Percentiles rank a stretch among this genome's conserved stretches.
Conservation (phyloP, 1,140 invertebrate genomes). For the Lepidotrigona ventralis region DNA sequence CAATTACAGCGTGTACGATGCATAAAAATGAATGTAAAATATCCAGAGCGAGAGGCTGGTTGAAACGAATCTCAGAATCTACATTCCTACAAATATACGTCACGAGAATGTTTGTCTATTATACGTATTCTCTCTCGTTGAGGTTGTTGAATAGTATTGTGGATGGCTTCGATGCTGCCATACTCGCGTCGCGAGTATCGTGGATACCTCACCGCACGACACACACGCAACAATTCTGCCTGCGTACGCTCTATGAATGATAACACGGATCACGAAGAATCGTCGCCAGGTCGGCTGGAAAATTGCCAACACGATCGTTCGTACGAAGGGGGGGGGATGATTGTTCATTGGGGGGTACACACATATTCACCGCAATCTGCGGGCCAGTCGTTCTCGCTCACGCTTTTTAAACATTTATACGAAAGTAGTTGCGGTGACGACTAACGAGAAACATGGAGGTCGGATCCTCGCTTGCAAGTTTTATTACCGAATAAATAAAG, state of each 20-base stretch:
- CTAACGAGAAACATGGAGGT: not conserved
- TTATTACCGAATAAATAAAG: not conserved
- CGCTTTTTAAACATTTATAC: slow-evolving; percentile 18
- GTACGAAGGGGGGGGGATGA: not conserved
- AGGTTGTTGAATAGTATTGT: slow-evolving; percentile 24
- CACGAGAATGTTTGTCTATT: slow-evolving; percentile 31
- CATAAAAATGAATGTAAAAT: too few relatives aligned
- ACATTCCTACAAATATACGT: not conserved
- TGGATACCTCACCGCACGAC: slow-evolving; percentile 42
- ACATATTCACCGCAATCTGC: not conserved
- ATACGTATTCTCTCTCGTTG: not conserved
- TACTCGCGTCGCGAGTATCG: slow-evolving; percentile 45
- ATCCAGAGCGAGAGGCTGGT: too few relatives aligned
- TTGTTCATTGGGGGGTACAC: not conserved
- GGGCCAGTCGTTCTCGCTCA: not conserved
- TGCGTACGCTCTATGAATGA: slow-evolving; percentile 16
- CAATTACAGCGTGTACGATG: too few relatives aligned
- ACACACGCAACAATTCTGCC: slow-evolving; percentile 1
- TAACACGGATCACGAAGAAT: slow-evolving; percentile 40
- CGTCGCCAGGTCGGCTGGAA: slow-evolving; percentile 1
- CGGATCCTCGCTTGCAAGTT: not conserved
- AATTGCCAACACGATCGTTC: slow-evolving; percentile 30
- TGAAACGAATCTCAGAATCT: not conserved
- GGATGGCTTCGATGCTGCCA: slow-evolving; percentile 4
- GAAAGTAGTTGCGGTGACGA: not conserved